phyloP scores from a whole-genome alignment of 2,888 invertebrate genomes.

The Agrochola lota region DNA sequence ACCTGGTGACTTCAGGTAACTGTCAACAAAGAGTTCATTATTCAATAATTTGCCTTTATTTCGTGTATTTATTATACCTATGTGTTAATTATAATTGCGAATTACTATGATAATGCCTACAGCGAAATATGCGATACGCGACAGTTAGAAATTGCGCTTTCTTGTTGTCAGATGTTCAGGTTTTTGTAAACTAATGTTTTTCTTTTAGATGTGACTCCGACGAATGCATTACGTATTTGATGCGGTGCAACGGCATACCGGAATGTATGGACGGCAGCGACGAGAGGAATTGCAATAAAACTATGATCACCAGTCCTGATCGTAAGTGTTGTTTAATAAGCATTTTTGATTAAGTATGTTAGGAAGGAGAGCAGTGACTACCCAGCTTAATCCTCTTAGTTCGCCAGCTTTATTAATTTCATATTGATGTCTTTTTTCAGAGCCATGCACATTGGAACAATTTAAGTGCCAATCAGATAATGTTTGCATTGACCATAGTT shows the following conservation, averaged over 20 bases:
- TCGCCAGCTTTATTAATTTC: neutral
- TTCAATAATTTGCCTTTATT: neutral
- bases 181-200: slow-evolving; percentile 59
- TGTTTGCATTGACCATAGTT: slow-evolving; percentile 90
- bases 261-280: slow-evolving; percentile 91
- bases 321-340: slow-evolving; percentile 66
- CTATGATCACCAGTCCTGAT: slow-evolving; percentile 68
- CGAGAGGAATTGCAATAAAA: slow-evolving; percentile 88
- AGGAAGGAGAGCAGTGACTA: neutral
- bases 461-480: slow-evolving; percentile 86
- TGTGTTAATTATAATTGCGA: slow-evolving; percentile 40
- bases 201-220: slow-evolving; percentile 85
- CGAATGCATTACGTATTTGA: slow-evolving; percentile 84
- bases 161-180: slow-evolving; percentile 8
- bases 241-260: slow-evolving; percentile 90
- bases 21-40: slow-evolving; percentile 35
- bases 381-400: too few relatives aligned
- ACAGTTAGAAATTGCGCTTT: slow-evolving; percentile 16
- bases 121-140: slow-evolving; percentile 56
- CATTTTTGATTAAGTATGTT: neutral
- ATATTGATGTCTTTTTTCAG: slow-evolving; percentile 29
- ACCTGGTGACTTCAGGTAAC: slow-evolving; percentile 85
- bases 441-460: slow-evolving; percentile 64
- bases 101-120: slow-evolving; percentile 40
- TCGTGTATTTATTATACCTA: neutral